Conservation (phyloP, 2,888 invertebrate genomes). For the Melolontha melolontha region DNA sequence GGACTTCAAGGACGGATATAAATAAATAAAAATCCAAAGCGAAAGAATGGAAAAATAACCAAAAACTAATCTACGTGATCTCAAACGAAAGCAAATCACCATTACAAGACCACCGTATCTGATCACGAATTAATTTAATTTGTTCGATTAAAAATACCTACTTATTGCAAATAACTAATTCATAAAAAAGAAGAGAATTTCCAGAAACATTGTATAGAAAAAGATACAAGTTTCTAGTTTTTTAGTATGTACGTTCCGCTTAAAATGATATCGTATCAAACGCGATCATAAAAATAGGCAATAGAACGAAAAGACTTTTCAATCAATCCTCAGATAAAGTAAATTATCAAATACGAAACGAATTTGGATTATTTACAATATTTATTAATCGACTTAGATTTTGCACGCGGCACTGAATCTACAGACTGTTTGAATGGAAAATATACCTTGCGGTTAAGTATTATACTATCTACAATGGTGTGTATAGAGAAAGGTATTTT, state of each 20-base stretch:
- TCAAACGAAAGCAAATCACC: background rate
- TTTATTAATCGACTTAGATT: background rate
- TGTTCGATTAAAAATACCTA: too few species aligned
- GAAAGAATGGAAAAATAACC: background rate
- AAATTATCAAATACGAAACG: conserved; percentile 3
- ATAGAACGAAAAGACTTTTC: background rate
- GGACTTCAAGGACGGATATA: background rate
- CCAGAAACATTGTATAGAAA: too few species aligned
- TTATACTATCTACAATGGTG: conserved; percentile 22
- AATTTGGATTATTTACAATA: conserved; percentile 13
- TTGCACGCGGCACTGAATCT: conserved; percentile 44
- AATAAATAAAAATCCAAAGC: background rate
- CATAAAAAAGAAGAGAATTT: too few species aligned
- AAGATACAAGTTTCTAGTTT: too few species aligned
- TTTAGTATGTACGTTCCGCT: too few species aligned
- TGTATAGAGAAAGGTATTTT: conserved; percentile 26
- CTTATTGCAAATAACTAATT: too few species aligned
- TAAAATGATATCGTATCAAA: background rate
- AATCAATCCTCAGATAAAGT: conserved; percentile 24
- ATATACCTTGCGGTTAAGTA: conserved; percentile 4
- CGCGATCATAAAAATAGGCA: background rate
- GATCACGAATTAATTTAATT: too few species aligned
- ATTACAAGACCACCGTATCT: background rate
- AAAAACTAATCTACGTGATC: background rate
- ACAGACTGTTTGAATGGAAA: conserved; percentile 15